Evolutionary conservation across 2,888 invertebrate species (phyloP).

Genomic region (Drosophila kokeensis): DNA sequence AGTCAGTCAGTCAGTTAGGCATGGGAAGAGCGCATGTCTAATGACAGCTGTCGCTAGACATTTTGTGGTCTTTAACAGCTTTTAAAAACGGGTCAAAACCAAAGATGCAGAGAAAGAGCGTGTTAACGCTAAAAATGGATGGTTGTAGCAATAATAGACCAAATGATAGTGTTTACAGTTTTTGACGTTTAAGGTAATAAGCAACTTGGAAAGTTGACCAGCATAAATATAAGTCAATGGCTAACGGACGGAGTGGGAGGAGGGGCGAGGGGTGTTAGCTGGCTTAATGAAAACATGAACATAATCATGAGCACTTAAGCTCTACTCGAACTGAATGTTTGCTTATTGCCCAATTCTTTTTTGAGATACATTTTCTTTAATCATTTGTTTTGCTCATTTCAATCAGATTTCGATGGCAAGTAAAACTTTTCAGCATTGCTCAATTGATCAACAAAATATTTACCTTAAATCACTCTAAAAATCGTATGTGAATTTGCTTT

Average conservation of each 20-base stretch:
- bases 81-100: slow-evolving; percentile 68
- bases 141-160: slow-evolving; percentile 15
- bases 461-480: not conserved
- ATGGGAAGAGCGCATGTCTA: slow-evolving; percentile 4
- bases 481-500: not conserved
- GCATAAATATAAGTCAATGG: not conserved
- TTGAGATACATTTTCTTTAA: not conserved
- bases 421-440: not conserved
- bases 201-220: slow-evolving; percentile 44
- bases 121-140: slow-evolving; percentile 26
- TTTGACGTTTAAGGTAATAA: slow-evolving; percentile 36
- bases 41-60: slow-evolving; percentile 45
- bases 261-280: not conserved
- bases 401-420: not conserved
- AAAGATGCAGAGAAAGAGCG: slow-evolving; percentile 5
- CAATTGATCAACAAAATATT: not conserved
- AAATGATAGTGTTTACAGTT: slow-evolving; percentile 20
- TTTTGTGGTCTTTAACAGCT: slow-evolving; percentile 56
- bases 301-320: not conserved
- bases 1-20: not conserved
- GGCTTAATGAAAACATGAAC: not conserved
- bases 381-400: not conserved
- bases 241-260: not conserved
- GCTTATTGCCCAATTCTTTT: not conserved
- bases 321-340: not conserved